A percentile compares a stretch with the other conserved stretches of the same genome.
These are phyloP conservation scores for Biston betularia DNA, from an alignment of 2,888 invertebrate species.

Conservation along the genomic window DNA sequence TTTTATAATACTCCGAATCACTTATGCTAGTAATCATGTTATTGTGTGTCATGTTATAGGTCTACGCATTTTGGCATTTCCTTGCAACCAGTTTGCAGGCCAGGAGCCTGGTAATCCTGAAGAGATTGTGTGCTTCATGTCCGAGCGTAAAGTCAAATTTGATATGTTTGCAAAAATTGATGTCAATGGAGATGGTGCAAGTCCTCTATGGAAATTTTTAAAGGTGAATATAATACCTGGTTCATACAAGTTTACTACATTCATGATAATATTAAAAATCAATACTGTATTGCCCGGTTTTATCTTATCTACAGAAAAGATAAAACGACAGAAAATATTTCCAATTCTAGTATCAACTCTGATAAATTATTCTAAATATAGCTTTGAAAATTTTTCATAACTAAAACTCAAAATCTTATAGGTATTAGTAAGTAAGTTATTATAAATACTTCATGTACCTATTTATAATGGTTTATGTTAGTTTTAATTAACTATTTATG, in stretches of 20 bases:
- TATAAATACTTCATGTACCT: neutral
- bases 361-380: neutral
- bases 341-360: neutral
- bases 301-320: neutral
- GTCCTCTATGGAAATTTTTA: constrained; percentile 89
- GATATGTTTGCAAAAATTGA: constrained; percentile 90
- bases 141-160: constrained; percentile 88
- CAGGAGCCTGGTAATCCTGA: constrained; percentile 89
- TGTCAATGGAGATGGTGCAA: constrained; percentile 88
- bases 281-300: neutral
- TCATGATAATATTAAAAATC: neutral
- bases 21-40: neutral
- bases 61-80: constrained; percentile 93
- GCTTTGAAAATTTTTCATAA: too few species aligned
- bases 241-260: neutral
- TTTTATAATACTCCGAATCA: neutral
- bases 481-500: neutral
- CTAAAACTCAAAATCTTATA: too few species aligned
- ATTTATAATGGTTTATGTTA: neutral
- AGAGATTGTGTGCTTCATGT: constrained; percentile 88
- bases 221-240: constrained; percentile 69
- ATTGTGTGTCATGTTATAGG: constrained; percentile 11
- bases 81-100: constrained; percentile 94
- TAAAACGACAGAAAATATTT: too few species aligned
- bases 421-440: neutral